A percentile compares a stretch with the other conserved stretches of the same genome.
These are phyloP conservation scores for Eilema caniola DNA, from an alignment of 2,888 invertebrate species.

Conservation along the genomic window DNA sequence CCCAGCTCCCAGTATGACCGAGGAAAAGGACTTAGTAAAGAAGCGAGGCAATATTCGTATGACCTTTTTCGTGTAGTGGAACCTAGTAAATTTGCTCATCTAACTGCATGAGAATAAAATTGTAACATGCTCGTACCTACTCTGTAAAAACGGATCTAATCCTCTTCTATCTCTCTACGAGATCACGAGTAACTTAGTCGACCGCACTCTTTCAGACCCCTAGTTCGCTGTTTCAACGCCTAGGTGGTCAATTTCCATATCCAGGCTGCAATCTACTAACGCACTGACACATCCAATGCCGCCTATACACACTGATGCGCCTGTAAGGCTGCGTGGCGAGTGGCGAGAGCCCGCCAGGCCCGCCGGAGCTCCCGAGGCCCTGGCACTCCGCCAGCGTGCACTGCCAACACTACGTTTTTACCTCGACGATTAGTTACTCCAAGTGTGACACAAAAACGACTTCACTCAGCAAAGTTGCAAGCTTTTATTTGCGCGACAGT, in stretches of 20 bases:
- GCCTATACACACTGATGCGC: neutral
- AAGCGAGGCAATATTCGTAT: neutral
- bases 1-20: too few species aligned
- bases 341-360: neutral
- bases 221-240: neutral
- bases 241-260: neutral
- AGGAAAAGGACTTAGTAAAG: too few species aligned
- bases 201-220: too few species aligned
- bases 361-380: slow-evolving; percentile 15
- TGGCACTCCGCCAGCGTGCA: slow-evolving; percentile 16
- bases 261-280: neutral
- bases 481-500: slow-evolving; percentile 39
- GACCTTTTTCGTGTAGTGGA: too few species aligned
- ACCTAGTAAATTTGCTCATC: too few species aligned
- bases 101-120: too few species aligned
- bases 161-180: too few species aligned
- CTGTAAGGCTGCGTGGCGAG: slow-evolving; percentile 8
- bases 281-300: neutral
- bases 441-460: slow-evolving; percentile 56
- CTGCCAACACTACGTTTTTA: slow-evolving; percentile 43
- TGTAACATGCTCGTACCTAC: too few species aligned
- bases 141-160: too few species aligned
- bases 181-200: too few species aligned
- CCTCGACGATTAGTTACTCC: slow-evolving; percentile 57
- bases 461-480: slow-evolving; percentile 39